These are phyloP conservation scores for Ophion ellenae DNA, from an alignment of 2,888 invertebrate genomes.

Conservation along the genomic window DNA sequence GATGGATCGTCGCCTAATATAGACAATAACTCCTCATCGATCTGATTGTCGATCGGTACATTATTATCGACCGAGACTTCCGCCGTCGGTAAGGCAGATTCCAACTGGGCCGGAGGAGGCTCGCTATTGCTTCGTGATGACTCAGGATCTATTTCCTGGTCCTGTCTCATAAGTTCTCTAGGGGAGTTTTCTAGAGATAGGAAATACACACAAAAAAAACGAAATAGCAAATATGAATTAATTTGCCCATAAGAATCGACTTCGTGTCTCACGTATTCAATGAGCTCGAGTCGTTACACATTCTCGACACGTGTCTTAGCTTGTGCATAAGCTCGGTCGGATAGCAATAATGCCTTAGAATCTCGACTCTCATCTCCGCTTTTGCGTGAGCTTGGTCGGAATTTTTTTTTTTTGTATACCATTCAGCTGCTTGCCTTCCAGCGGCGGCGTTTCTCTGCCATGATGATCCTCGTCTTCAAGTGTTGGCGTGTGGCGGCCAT, in stretches of 20 bases:
- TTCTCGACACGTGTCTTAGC: constrained; percentile 18
- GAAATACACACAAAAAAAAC: background rate
- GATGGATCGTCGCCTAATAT: constrained; percentile 60
- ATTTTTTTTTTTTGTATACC: background rate
- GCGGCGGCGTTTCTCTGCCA: constrained; percentile 5
- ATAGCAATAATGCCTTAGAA: constrained; percentile 1
- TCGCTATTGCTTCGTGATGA: constrained; percentile 9
- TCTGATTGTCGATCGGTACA: constrained; percentile 7
- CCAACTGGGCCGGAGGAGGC: constrained; percentile 10
- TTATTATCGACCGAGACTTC: background rate
- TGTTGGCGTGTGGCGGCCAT: constrained; percentile 8
- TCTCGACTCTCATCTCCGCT: constrained; percentile 16
- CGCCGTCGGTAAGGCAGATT: constrained; percentile 20
- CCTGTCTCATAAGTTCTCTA: background rate
- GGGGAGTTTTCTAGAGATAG: background rate
- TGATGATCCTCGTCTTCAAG: constrained; percentile 7
- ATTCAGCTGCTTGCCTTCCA: constrained; percentile 18
- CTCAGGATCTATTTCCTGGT: constrained; percentile 7
- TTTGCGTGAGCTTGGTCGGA: constrained; percentile 18
- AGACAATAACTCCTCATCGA: constrained; percentile 19
- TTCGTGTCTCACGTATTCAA: constrained; percentile 17
- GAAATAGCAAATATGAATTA: constrained; percentile 12
- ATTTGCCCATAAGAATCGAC: constrained; percentile 16
- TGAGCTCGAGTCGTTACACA: constrained; percentile 18
- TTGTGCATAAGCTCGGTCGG: background rate